A percentile compares a stretch with the other conserved stretches of the same genome.
Evolutionary conservation across 1,140 invertebrate species (phyloP).

Genomic region (Drosophila athabasca): DNA sequence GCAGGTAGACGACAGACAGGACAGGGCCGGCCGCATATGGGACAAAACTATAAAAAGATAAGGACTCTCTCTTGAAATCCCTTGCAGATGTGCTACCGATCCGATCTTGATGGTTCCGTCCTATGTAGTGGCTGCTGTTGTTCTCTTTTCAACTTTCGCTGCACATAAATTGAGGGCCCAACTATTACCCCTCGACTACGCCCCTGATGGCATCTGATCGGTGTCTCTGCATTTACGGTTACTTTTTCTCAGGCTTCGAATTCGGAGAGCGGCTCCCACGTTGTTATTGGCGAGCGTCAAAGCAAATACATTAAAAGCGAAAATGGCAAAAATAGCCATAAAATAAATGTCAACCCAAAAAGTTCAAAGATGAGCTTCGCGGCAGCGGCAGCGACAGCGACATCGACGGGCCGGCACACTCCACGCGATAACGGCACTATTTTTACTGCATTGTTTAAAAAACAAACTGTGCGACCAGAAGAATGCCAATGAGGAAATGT

Average conservation of each 20-base stretch:
- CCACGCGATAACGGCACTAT: constrained; percentile 32
- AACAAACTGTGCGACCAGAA: background rate
- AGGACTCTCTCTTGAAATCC: no score
- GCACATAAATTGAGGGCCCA: no score
- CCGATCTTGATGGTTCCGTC: no score
- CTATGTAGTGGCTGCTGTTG: background rate
- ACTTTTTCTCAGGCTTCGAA: constrained; percentile 23
- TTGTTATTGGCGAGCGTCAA: constrained; percentile 7
- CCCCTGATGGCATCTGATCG: background rate
- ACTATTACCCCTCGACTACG: constrained; percentile 4
- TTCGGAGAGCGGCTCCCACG: constrained; percentile 32
- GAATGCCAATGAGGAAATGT: constrained; percentile 38
- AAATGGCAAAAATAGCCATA: constrained; percentile 22
- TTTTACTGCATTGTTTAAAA: constrained; percentile 26
- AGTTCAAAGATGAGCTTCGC: constrained; percentile 49
- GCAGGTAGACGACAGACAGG: constrained; percentile 33
- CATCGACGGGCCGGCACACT: constrained; percentile 20
- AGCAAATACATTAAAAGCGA: constrained; percentile 6
- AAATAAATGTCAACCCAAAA: constrained; percentile 57
- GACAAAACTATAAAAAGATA: no score
- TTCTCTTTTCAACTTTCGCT: background rate
- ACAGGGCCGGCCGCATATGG: no score
- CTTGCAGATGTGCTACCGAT: no score
- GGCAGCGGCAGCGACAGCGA: constrained; percentile 2
- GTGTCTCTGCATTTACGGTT: constrained; percentile 33